Percentiles rank a stretch among this genome's conserved stretches.
Evolutionary conservation across 2,888 invertebrate genomes (phyloP).

Genomic region (Rambutsinella grinnellia): DNA sequence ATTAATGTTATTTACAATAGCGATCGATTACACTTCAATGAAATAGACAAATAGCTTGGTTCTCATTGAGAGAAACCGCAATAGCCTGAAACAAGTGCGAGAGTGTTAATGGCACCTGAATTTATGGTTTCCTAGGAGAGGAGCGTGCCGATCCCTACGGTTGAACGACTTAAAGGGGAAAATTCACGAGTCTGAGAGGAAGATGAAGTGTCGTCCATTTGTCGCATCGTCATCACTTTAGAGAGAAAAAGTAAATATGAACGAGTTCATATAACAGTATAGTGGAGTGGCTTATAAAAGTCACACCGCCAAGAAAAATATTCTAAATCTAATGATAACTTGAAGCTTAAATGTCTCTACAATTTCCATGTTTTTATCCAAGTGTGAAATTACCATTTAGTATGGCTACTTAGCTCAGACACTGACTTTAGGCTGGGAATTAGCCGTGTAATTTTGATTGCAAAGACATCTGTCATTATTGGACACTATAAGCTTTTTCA

Average conservation of each 20-base stretch:
- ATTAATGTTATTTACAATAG: background rate
- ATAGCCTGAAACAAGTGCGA: background rate
- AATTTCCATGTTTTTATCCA: too few species aligned
- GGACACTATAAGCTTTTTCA: background rate
- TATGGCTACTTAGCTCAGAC: background rate
- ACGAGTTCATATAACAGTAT: background rate
- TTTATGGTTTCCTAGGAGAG: slow-evolving; percentile 58
- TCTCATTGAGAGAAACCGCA: background rate
- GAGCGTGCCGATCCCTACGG: slow-evolving; percentile 61
- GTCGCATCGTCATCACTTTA: slow-evolving; percentile 51
- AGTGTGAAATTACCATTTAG: background rate
- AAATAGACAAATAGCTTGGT: background rate
- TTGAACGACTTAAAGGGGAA: slow-evolving; percentile 46
- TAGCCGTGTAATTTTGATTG: slow-evolving; percentile 43
- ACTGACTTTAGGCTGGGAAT: slow-evolving; percentile 5
- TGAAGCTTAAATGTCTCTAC: background rate
- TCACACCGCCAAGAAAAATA: background rate
- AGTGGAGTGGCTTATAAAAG: too few species aligned
- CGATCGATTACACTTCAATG: background rate
- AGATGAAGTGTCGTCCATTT: slow-evolving; percentile 59
- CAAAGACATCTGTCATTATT: slow-evolving; percentile 33
- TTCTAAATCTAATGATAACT: background rate
- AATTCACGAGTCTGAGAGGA: slow-evolving; percentile 49
- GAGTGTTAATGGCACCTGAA: slow-evolving; percentile 53
- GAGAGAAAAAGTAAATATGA: background rate